A percentile compares a stretch with the other conserved stretches of the same genome.
Evolutionary conservation across 2,888 invertebrate genomes (phyloP).

Genomic region (Odontomyia ornata): DNA sequence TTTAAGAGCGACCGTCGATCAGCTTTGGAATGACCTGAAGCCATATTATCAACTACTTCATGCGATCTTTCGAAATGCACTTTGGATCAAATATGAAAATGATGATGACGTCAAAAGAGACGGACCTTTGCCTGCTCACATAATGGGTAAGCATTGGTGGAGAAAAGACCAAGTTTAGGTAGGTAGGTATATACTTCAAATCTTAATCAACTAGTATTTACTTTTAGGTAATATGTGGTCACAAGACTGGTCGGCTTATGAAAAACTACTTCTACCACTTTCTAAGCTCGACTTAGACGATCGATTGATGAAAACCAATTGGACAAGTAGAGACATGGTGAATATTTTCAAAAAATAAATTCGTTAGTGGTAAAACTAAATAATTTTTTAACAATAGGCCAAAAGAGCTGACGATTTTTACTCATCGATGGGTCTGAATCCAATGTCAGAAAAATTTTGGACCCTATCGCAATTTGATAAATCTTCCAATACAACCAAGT

Average conservation of each 20-base stretch:
- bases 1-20: constrained; percentile 67
- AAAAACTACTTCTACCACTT: constrained; percentile 68
- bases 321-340: constrained; percentile 71
- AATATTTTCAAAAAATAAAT: too few relatives aligned
- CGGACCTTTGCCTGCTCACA: constrained; percentile 75
- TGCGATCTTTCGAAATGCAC: constrained; percentile 72
- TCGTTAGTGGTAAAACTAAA: too few relatives aligned
- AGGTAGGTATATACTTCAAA: neutral
- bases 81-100: constrained; percentile 66
- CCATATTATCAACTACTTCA: constrained; percentile 77
- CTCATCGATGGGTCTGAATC: constrained; percentile 70
- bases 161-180: neutral
- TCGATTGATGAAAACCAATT: constrained; percentile 66
- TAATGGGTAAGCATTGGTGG: constrained; percentile 67
- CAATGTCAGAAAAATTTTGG: constrained; percentile 73
- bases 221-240: constrained; percentile 73
- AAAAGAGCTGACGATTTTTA: constrained; percentile 74
- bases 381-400: too few relatives aligned
- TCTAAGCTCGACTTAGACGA: constrained; percentile 66
- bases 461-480: constrained; percentile 67
- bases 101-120: constrained; percentile 68
- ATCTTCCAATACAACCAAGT: constrained; percentile 63
- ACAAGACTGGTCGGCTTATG: constrained; percentile 73
- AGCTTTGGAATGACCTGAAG: constrained; percentile 68
- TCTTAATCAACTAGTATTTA: neutral